Percentiles rank a stretch among this genome's conserved stretches.
Conservation (phyloP, 2,888 invertebrate species). For the Protonemura montana region DNA sequence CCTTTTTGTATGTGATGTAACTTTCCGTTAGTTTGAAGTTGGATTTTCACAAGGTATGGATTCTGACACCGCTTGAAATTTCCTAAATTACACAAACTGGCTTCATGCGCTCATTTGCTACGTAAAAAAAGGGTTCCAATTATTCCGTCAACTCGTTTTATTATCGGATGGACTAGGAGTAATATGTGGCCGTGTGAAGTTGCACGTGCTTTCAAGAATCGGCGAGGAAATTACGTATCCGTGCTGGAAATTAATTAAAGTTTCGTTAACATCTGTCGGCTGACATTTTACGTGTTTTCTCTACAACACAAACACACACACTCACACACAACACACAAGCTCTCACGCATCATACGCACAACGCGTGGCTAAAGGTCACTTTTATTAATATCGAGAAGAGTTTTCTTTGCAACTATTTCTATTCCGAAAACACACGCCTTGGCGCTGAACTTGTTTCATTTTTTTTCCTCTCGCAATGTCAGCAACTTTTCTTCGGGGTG, state of each 20-base stretch:
- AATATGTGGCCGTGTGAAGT: neutral
- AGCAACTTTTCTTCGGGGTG: neutral
- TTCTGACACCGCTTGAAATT: neutral
- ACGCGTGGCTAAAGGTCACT: neutral
- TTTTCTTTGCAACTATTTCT: neutral
- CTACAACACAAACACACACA: neutral
- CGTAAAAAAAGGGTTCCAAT: neutral
- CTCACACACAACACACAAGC: neutral
- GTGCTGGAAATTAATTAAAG: constrained; percentile 7
- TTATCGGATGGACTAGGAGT: neutral
- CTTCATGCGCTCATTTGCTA: neutral
- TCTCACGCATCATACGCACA: neutral
- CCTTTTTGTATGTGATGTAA: neutral
- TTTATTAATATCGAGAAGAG: neutral
- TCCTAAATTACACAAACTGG: neutral
- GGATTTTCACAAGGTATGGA: neutral
- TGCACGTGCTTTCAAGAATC: neutral
- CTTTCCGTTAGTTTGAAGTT: neutral
- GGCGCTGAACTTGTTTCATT: neutral
- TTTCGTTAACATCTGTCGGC: neutral
- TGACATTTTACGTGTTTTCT: neutral
- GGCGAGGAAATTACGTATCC: neutral
- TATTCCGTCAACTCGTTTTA: neutral
- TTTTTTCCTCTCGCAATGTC: neutral
- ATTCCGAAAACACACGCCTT: neutral